Evolutionary conservation across 2,888 invertebrate genomes (phyloP), one percentile per base, ranked within the genome.

Genomic region (Macrosiphum euphorbiae): DNA sequence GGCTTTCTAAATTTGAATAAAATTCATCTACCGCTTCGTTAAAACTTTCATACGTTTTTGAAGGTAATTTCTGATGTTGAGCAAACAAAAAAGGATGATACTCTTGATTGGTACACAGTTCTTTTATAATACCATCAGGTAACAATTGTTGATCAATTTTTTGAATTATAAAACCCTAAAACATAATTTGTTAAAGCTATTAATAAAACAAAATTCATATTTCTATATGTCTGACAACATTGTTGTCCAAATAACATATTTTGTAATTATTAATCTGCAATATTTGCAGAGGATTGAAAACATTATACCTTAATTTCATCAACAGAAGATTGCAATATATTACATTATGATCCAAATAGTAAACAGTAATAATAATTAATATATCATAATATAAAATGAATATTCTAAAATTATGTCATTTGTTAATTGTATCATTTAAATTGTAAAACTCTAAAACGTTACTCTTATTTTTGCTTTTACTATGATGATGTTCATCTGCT

Each of bases 11-110:
- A 52, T 98, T 97, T 0, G 99, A 99, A 96, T 97, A 99, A 96
- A 98, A 99, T 95, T 99, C 99, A 96, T 99, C 99, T 0, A 99
- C 98, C 0, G 99, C 98, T 94, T 97, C 96, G 96, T 98, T 98
- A 95, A 99, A 99, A 1, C 97, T 97, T 2, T 97, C 97, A 95
- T 97, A 98, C 95, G 97, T 97, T 55, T 97, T 96, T 94, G 96
- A 96, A 0, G 97, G 97, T 95, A 96, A 96, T 3, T 96, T 96
- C 95, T 96, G 96, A 95, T 97, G 97, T 95, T 99, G 99, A 50
- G 94, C 94, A 95, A 98, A 99, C 35, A 98, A 96, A 95, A 97
- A 97, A 0, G 99, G 99, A 96, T 99, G 99, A 96, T 99, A 99
- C 96, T 99, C 99, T 95, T 98, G 97, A 96, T 99, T 99, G 24